phyloP scores from a whole-genome alignment of 2,888 invertebrate species.

The Cephonodes hylas region DNA sequence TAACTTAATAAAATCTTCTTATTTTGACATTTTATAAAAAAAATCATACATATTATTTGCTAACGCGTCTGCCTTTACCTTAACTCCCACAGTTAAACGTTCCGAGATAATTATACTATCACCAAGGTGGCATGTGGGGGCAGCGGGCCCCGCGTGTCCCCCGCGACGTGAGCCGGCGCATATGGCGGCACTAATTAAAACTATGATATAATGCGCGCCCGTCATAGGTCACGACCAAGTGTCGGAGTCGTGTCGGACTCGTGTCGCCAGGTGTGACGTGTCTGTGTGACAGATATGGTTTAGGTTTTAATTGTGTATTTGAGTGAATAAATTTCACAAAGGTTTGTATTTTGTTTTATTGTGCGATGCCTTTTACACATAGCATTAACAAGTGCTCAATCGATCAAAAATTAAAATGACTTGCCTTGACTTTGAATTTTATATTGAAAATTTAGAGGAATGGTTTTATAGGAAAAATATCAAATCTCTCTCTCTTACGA shows the following conservation, averaged over 20 bases:
- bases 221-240: constrained; percentile 2
- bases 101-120: constrained; percentile 73
- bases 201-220: constrained; percentile 24
- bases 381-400: no score
- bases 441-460: no score
- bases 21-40: background rate
- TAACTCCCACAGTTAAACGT: constrained; percentile 40
- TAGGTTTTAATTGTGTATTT: background rate
- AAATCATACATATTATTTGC: background rate
- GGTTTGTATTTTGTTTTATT: no score
- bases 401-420: no score
- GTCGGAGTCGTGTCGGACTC: background rate
- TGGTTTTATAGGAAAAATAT: no score
- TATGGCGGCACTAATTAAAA: constrained; percentile 76
- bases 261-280: background rate
- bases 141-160: constrained; percentile 39
- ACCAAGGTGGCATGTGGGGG: constrained; percentile 52
- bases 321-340: background rate
- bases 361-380: no score
- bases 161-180: constrained; percentile 69
- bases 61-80: constrained; percentile 24
- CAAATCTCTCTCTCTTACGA: no score
- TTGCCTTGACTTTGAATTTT: no score
- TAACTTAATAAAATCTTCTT: background rate
- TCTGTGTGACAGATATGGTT: background rate